Conservation (phyloP, 2,797 vertebrate genomes). For the Euphonia xanthogaster region DNA sequence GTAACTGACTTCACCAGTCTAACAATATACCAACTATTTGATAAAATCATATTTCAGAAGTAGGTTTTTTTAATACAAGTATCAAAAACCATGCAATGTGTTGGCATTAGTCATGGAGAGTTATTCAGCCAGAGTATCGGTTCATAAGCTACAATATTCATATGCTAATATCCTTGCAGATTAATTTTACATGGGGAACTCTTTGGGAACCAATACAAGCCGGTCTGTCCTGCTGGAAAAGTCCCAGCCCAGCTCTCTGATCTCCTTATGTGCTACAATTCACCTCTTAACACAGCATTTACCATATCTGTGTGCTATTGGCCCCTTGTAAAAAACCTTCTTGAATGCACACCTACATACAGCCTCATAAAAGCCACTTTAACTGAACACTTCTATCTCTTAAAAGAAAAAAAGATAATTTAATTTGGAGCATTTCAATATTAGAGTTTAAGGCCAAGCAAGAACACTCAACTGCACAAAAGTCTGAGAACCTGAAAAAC, state of each 20-base stretch:
- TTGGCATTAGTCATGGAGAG: not conserved
- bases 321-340: not conserved
- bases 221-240: not conserved
- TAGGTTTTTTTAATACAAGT: not conserved
- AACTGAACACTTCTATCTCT: not conserved
- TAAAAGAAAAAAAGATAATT: not conserved
- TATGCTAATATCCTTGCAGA: not conserved
- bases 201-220: not conserved
- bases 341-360: not conserved
- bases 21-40: not conserved
- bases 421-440: not conserved
- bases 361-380: not conserved
- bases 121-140: not conserved
- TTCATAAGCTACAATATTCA: slow-evolving; percentile 1
- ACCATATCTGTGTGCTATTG: not conserved
- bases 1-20: not conserved
- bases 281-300: not conserved
- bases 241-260: not conserved
- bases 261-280: not conserved
- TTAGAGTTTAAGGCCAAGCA: not conserved
- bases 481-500: not conserved
- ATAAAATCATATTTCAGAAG: slow-evolving; percentile 32
- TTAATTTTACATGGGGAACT: not conserved
- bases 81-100: not conserved
- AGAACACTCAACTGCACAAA: not conserved